Evolutionary conservation across 2,797 vertebrate species (phyloP), one percentile per base, ranked within the genome.

Genomic region (Sebastes itinus): DNA sequence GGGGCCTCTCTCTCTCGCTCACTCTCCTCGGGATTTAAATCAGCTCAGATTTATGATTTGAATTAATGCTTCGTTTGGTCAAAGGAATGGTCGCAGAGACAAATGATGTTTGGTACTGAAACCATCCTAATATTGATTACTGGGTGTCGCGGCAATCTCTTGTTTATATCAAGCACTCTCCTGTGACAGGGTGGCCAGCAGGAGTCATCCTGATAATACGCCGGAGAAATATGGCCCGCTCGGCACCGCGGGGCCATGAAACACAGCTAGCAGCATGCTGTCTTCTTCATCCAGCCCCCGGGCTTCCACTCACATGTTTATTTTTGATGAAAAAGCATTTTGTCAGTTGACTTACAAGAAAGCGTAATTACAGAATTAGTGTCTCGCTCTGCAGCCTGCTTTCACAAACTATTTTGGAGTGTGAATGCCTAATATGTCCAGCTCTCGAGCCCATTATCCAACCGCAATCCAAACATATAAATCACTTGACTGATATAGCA

Each of bases 51-150:
- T 99, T 99, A 99, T 99, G 97, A 99, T 99, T 99, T 98, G 97
- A 99, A 99, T 99, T 98, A 99, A 99, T 99, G 97, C 97, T 99
- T 98, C 97, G 97, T 99, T 99, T 99, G 98, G 97, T 98, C 98
- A 99, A 98, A 99, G 97, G 97, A 99, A 98, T 98, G 97, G 96
- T 97, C 95, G 88, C 96, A 87, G 97, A 98, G 97, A 99, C 97
- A 99, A 99, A 99, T 98, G 97, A 98, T 98, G 97, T 97, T 97
- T 97, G 97, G 97, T 98, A 99, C 97, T 98, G 97, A 98, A 98
- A 96, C 97, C 97, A 97, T 99, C 97, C 97, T 97, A 96, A 98
- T 99, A 99, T 99, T 99, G 98, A 99, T 99, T 98, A 97, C 98
- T 95, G 97, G 96, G 97, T 98, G 99, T 99, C 97, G 97, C 96